Evolutionary conservation across 37 sponge, comb jelly and placozoan species (phyloP).

Genomic region (Aplysina aerophoba): DNA sequence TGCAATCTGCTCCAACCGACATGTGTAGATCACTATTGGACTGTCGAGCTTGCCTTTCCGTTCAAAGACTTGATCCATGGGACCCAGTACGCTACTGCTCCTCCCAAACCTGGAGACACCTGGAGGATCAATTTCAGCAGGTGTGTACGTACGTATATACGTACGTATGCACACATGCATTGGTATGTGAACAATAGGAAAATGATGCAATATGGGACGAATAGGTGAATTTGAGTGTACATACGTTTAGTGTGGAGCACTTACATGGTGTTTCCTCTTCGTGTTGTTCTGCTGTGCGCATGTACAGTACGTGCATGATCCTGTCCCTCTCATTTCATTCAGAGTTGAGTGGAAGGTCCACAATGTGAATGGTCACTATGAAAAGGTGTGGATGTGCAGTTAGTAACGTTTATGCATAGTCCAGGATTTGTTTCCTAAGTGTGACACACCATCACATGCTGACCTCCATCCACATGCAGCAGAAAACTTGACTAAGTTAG

Average conservation of each 20-base stretch:
- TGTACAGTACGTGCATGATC: neutral
- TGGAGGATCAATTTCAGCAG: constrained; percentile 56
- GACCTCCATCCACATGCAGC: too few species aligned
- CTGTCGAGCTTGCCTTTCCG: constrained; percentile 39
- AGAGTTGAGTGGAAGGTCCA: constrained; percentile 45
- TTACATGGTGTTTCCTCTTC: too few species aligned
- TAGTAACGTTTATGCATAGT: too few species aligned
- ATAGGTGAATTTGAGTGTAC: too few species aligned
- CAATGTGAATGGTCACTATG: constrained; percentile 40
- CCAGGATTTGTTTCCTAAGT: too few species aligned
- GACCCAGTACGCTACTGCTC: neutral
- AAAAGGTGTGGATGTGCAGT: constrained; percentile 20
- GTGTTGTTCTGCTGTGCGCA: neutral
- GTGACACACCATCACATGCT: too few species aligned
- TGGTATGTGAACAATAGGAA: too few species aligned
- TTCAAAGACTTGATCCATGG: constrained; percentile 28
- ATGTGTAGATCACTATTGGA: constrained; percentile 27
- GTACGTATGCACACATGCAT: too few species aligned
- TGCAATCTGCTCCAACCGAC: too few species aligned
- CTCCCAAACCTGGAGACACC: constrained; percentile 36
- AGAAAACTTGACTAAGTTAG: too few species aligned
- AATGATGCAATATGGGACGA: too few species aligned
- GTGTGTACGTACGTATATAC: neutral
- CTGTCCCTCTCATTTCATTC: neutral
- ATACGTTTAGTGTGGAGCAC: too few species aligned